Evolutionary conservation across 2,113 vertebrate species (phyloP).

Genomic region (Brachirus orientalis): DNA sequence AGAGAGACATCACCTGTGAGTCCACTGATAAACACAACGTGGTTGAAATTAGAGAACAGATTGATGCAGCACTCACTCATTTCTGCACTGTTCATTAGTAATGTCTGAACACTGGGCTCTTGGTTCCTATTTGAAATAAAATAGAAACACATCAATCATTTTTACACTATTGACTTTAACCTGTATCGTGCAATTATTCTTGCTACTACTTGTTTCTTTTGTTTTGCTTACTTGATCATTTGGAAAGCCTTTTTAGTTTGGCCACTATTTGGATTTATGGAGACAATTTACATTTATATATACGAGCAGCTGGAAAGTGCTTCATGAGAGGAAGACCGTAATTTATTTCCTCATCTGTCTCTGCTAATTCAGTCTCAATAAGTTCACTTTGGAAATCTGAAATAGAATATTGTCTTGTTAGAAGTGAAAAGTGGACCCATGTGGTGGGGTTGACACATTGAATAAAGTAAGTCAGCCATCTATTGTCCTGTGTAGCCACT

Average conservation of each 20-base stretch:
- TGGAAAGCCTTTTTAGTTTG: slow-evolving; percentile 46
- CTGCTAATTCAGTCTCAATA: slow-evolving; percentile 26
- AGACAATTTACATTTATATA: slow-evolving; percentile 16
- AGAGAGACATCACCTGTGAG: slow-evolving; percentile 40
- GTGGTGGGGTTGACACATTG: not conserved
- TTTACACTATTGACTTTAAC: slow-evolving; percentile 45
- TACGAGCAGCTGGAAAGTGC: slow-evolving; percentile 6
- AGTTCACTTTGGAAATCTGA: slow-evolving; percentile 3
- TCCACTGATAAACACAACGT: slow-evolving; percentile 48
- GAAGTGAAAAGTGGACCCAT: not conserved
- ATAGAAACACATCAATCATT: slow-evolving; percentile 52
- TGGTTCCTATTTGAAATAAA: slow-evolving; percentile 40
- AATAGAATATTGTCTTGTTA: not conserved
- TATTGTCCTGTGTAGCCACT: slow-evolving; percentile 31
- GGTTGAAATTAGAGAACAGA: slow-evolving; percentile 28
- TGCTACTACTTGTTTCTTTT: slow-evolving; percentile 23
- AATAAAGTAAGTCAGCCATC: slow-evolving; percentile 25
- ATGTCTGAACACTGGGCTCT: slow-evolving; percentile 48
- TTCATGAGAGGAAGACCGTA: not conserved
- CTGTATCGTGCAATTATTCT: slow-evolving; percentile 47
- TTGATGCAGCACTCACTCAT: slow-evolving; percentile 32
- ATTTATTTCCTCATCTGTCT: slow-evolving; percentile 4
- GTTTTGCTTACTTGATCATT: slow-evolving; percentile 43
- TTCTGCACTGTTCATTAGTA: slow-evolving; percentile 46
- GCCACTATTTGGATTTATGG: slow-evolving; percentile 27